Evolutionary conservation across 1,140 invertebrate genomes (phyloP), one percentile per base, ranked within the genome.

Genomic region (Eriocheir sinensis): DNA sequence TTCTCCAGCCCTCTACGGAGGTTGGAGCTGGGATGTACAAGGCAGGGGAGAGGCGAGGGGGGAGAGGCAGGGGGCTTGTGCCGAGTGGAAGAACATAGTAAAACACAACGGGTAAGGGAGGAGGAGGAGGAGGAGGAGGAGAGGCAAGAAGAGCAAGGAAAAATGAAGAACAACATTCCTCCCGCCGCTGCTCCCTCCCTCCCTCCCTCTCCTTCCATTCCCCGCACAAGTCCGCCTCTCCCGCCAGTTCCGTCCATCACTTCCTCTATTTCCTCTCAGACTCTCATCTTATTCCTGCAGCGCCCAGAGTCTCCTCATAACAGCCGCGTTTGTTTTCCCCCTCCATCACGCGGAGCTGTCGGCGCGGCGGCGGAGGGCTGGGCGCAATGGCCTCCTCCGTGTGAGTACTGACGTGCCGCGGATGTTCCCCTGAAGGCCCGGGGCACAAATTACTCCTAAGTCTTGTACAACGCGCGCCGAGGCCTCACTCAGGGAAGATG

Each of bases 281-380:
- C 60, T 72, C 60, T 72, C 60, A 72, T 72, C 60, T 72, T 72
- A 72, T 72, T 72, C 60, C 60, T 72, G 60, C 60, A 72, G 60
- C 60, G 60, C 2, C 60, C 60, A 72, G 53, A 60, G 21, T 72
- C 60, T 72, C 60, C 60, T 72, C 60, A 72, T 72, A 72, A 72
- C 60, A 21, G 17, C 60, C 2, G 60, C 60, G 60, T 72, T 72
- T 72, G 60, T 72, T 72, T 72, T 72, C 60, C 60, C n/a, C 60
- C 60, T 72, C 27, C 60, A 72, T 72, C 60, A 72, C 60, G 1
- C 60, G 6, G 60, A 8, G n/a, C 60, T 72, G 4, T 72, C 21
- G 60, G 12, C 12, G 4, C 3, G 0, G 60, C 21, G 60, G 27
- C 21, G n/a, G 60, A n/a, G 60, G 12, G 60, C 60, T 72, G 8